These are phyloP conservation scores for Argyrosomus regius DNA, from an alignment of 2,797 vertebrate genomes.

Conservation along the genomic window DNA sequence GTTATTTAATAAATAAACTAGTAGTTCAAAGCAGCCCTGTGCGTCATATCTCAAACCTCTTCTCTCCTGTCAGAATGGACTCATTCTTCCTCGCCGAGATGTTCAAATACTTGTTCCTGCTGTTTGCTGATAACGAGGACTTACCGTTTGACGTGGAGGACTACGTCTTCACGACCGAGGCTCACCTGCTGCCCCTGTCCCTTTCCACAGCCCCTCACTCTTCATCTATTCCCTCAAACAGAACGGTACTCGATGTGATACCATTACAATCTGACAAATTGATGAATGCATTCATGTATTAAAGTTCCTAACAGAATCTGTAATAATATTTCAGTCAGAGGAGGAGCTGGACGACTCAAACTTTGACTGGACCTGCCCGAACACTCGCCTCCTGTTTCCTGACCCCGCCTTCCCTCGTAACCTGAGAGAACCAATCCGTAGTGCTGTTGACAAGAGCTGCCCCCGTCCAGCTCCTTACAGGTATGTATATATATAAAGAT, in stretches of 20 bases:
- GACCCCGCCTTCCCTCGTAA: conserved; percentile 95
- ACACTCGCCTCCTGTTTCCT: conserved; percentile 97
- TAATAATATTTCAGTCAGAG: conserved; percentile 57
- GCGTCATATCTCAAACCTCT: background rate
- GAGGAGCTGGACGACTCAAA: conserved; percentile 96
- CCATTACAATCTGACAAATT: background rate
- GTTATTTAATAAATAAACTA: conserved; percentile 8
- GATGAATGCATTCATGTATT: background rate
- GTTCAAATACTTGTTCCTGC: conserved; percentile 98
- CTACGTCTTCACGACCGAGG: conserved; percentile 98
- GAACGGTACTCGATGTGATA: conserved; percentile 65
- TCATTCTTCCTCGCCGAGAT: conserved; percentile 99
- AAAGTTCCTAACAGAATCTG: background rate
- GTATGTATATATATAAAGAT: conserved; percentile 73
- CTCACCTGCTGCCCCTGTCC: conserved; percentile 96
- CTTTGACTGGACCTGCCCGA: conserved; percentile 98
- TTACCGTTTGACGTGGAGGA: conserved; percentile 96
- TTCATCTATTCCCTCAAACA: conserved; percentile 67
- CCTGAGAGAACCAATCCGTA: conserved; percentile 95
- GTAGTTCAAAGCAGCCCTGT: background rate
- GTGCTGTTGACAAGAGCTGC: conserved; percentile 97
- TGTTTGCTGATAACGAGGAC: conserved; percentile 95
- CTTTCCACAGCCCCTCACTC: conserved; percentile 90
- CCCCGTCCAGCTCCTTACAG: conserved; percentile 88
- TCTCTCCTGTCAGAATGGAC: conserved; percentile 90